phyloP scores from a whole-genome alignment of 2,797 vertebrate genomes.

The Anguilla anguilla region DNA sequence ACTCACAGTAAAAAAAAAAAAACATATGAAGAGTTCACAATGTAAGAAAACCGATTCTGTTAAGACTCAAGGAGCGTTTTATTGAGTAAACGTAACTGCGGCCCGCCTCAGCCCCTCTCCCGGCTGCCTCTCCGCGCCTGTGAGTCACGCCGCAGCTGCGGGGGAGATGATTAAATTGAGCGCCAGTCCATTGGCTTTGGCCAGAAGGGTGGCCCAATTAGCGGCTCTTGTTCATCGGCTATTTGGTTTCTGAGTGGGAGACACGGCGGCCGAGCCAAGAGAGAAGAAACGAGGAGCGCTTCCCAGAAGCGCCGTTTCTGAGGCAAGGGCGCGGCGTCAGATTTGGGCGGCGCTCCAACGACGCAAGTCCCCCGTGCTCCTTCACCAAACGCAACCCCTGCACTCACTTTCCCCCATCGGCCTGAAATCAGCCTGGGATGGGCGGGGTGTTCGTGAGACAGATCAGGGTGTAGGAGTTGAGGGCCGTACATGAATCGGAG shows the following conservation, averaged over 20 bases:
- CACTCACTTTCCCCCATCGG: too few species aligned
- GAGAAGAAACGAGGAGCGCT: neutral
- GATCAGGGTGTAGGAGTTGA: neutral
- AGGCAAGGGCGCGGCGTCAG: neutral
- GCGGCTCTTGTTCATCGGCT: neutral
- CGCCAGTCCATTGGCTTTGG: neutral
- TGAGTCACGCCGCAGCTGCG: neutral
- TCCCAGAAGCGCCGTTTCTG: neutral
- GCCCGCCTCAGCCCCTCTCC: neutral
- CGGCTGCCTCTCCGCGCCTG: neutral
- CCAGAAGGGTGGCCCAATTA: neutral
- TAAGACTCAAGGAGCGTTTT: neutral
- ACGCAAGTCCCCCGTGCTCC: neutral
- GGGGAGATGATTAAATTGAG: neutral
- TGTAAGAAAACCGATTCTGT: neutral
- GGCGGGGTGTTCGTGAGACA: neutral
- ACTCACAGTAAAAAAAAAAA: neutral
- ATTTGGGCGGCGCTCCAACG: too few species aligned
- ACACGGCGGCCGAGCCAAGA: neutral
- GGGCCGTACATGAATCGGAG: neutral
- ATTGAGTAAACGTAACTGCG: neutral
- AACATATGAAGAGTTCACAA: neutral
- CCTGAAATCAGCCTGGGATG: too few species aligned
- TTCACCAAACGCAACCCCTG: neutral
- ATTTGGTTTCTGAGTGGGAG: neutral